These are phyloP conservation scores for Micrasema minimum DNA, from an alignment of 1,140 invertebrate species.

Conservation along the genomic window DNA sequence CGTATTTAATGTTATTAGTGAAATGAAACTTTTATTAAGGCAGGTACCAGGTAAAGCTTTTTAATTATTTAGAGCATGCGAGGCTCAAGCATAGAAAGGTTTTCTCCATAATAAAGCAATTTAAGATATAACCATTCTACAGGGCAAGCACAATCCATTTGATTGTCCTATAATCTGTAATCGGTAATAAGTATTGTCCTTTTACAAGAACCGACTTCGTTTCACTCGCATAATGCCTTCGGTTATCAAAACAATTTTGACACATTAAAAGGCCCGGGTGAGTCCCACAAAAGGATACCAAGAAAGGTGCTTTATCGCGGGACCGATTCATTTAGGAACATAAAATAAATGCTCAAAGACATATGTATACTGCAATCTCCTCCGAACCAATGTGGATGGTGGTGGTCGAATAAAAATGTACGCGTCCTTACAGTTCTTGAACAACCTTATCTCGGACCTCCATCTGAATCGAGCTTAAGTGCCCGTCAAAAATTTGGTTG, in stretches of 20 bases:
- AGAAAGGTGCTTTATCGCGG: slow-evolving; percentile 35
- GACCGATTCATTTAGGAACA: slow-evolving; percentile 41
- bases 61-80: no score
- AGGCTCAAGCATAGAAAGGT: no score
- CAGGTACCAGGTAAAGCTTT: no score
- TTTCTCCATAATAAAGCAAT: no score
- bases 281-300: slow-evolving; percentile 40
- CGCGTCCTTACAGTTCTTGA: slow-evolving; percentile 6
- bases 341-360: slow-evolving; percentile 37
- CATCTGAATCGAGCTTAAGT: background rate
- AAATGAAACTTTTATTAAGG: no score
- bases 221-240: slow-evolving; percentile 35
- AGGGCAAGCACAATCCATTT: slow-evolving; percentile 42
- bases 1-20: no score
- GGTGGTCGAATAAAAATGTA: slow-evolving; percentile 15
- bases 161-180: slow-evolving; percentile 48
- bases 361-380: slow-evolving; percentile 9
- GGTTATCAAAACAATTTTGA: slow-evolving; percentile 52
- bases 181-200: slow-evolving; percentile 47
- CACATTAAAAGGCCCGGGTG: slow-evolving; percentile 47
- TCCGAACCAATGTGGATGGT: background rate
- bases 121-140: no score
- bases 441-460: background rate
- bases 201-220: slow-evolving; percentile 14
- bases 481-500: slow-evolving; percentile 10